Conservation (phyloP, 2,113 vertebrate species). For the Campylomormyrus tamandua region DNA sequence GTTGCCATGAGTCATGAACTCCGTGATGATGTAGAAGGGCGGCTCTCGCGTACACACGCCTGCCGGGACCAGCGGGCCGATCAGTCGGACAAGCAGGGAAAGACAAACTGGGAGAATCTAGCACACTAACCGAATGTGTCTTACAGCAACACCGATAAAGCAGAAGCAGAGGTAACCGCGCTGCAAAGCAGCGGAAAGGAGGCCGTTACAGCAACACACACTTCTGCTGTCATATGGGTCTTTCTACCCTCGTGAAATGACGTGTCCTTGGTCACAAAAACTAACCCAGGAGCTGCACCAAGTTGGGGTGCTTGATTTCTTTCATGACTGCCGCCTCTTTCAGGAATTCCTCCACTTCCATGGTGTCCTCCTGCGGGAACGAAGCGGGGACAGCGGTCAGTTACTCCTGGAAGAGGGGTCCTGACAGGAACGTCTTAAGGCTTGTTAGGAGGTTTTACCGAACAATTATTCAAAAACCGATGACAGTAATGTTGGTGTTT, state of each 20-base stretch:
- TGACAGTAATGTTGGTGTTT: not conserved
- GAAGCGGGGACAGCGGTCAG: not conserved
- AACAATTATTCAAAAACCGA: not conserved
- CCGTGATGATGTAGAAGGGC: constrained; percentile 96
- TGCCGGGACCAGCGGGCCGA: constrained; percentile 31
- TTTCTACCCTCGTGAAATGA: not conserved
- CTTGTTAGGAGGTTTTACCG: not conserved
- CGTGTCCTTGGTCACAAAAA: constrained; percentile 13
- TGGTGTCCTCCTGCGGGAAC: constrained; percentile 85
- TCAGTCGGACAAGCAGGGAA: not conserved
- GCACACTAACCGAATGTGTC: not conserved
- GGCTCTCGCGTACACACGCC: constrained; percentile 95
- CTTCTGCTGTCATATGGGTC: not conserved
- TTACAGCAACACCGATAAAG: not conserved
- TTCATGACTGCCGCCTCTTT: constrained; percentile 98
- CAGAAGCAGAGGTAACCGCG: not conserved
- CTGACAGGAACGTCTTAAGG: not conserved
- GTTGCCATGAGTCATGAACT: constrained; percentile 99
- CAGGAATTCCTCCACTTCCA: constrained; percentile 98
- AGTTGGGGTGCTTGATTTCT: constrained; percentile 96
- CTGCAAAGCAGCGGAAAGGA: not conserved
- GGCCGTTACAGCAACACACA: not conserved
- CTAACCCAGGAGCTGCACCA: constrained; percentile 94
- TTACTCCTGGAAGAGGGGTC: not conserved
- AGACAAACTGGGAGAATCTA: not conserved